Evolutionary conservation across 2,888 invertebrate genomes (phyloP).

Genomic region (Poecilus cupreus): DNA sequence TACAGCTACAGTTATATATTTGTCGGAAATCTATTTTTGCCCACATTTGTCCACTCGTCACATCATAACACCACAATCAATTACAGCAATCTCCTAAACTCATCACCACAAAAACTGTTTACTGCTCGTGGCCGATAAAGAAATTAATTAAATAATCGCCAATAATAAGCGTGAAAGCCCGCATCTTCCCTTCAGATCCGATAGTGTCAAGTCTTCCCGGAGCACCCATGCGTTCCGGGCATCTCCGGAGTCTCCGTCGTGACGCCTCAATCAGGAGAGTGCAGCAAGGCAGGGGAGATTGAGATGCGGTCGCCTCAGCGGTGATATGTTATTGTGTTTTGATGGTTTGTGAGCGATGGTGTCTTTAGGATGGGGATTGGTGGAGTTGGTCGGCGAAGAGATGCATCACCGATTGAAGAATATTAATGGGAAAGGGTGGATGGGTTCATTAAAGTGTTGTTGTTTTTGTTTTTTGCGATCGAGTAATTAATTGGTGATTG

Average conservation of each 20-base stretch:
- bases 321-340: conserved; percentile 39
- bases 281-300: conserved; percentile 1
- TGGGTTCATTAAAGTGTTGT: not conserved
- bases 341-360: conserved; percentile 23
- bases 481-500: not conserved
- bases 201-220: not conserved
- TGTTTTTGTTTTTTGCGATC: not conserved
- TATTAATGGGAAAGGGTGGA: not conserved
- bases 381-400: conserved; percentile 3
- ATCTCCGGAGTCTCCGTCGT: not conserved
- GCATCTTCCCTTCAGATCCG: too few species aligned
- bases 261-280: conserved; percentile 42
- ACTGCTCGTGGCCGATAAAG: not conserved
- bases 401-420: not conserved
- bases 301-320: not conserved
- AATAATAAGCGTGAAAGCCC: not conserved
- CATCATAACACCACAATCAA: not conserved
- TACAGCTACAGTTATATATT: too few species aligned
- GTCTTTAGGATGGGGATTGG: conserved; percentile 3
- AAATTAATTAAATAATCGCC: not conserved
- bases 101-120: not conserved
- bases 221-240: not conserved
- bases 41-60: too few species aligned
- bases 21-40: too few species aligned
- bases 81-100: not conserved